Percentiles rank a stretch among this genome's conserved stretches.
These are phyloP conservation scores for Synanthedon myopaeformis DNA, from an alignment of 2,888 invertebrate genomes.

Conservation along the genomic window DNA sequence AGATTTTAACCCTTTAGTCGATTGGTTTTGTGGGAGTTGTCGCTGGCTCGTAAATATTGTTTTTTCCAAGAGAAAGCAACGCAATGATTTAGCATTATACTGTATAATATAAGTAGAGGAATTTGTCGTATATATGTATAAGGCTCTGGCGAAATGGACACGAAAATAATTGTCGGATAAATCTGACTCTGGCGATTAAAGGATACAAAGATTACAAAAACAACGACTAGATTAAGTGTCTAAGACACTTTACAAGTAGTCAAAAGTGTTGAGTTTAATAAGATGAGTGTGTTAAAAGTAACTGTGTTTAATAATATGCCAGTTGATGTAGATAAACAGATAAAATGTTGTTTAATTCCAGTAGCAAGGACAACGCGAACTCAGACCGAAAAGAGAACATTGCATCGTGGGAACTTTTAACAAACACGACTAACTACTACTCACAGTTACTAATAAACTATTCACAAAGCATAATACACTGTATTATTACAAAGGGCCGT, in stretches of 20 bases:
- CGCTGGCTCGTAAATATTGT: too few relatives aligned
- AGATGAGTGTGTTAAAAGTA: not conserved
- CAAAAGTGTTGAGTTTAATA: not conserved
- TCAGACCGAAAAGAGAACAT: not conserved
- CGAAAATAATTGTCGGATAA: too few relatives aligned
- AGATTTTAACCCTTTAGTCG: too few relatives aligned
- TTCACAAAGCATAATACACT: not conserved
- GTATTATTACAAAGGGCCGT: not conserved
- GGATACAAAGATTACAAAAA: too few relatives aligned
- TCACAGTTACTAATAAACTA: not conserved
- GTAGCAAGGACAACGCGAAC: not conserved
- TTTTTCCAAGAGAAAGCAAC: too few relatives aligned
- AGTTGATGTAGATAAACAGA: not conserved
- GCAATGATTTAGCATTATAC: too few relatives aligned
- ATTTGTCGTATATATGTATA: too few relatives aligned
- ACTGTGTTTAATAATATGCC: not conserved
- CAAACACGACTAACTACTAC: not conserved
- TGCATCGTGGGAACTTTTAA: not conserved
- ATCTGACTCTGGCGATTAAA: too few relatives aligned
- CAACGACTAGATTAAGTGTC: too few relatives aligned
- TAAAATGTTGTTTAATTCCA: not conserved
- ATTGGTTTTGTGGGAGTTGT: too few relatives aligned
- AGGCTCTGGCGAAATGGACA: too few relatives aligned
- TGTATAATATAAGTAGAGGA: too few relatives aligned
- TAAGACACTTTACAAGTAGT: not conserved